Conservation (phyloP, 2,113 vertebrate species). For the Megaptera novaeangliae region DNA sequence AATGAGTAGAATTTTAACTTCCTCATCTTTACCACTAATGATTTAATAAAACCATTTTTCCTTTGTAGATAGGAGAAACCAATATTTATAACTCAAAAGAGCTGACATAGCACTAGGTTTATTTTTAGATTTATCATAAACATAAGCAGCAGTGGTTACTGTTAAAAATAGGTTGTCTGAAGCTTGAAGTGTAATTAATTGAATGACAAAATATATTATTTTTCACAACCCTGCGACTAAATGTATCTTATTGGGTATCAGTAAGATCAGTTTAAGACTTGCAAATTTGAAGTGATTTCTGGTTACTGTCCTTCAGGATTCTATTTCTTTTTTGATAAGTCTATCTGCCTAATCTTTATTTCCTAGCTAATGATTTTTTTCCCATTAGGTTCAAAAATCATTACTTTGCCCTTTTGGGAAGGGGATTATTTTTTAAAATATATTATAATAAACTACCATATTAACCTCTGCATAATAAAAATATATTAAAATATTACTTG, state of each 20-base stretch:
- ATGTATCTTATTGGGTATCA: not conserved
- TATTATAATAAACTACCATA: not conserved
- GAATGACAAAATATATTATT: slow-evolving; percentile 20
- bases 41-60: not conserved
- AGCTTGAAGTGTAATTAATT: slow-evolving; percentile 69
- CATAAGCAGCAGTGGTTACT: slow-evolving; percentile 51
- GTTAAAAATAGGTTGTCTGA: slow-evolving; percentile 71
- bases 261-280: not conserved
- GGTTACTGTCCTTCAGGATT: slow-evolving; percentile 5
- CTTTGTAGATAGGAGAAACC: not conserved
- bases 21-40: not conserved
- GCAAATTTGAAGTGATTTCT: not conserved
- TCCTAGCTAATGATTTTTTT: not conserved
- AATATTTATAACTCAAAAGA: slow-evolving; percentile 49
- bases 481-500: not conserved
- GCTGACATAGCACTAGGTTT: slow-evolving; percentile 60
- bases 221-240: slow-evolving; percentile 40
- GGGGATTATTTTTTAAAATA: not conserved
- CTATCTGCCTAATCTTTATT: not conserved
- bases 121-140: slow-evolving; percentile 57
- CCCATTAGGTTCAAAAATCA: not conserved
- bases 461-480: not conserved
- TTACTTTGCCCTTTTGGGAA: not conserved
- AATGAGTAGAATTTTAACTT: not conserved
- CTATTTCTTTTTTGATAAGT: not conserved